phyloP scores from a whole-genome alignment of 1,140 invertebrate genomes.

The Brachionus asplanchnoidis region DNA sequence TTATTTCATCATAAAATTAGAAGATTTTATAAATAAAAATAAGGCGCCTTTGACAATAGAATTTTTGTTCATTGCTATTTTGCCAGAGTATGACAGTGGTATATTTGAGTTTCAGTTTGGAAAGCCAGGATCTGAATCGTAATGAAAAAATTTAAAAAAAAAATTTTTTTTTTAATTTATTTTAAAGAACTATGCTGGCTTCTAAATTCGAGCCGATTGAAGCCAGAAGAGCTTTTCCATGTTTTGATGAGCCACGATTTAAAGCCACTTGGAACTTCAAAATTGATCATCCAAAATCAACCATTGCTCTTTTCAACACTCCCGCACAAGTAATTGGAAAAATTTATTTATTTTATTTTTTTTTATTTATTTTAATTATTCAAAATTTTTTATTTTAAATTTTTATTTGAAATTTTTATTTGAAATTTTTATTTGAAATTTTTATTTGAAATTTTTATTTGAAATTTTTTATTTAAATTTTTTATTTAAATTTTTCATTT shows the following conservation, averaged over 20 bases:
- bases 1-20: slow-evolving; percentile 1
- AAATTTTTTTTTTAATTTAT: not conserved
- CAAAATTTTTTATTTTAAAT: no score
- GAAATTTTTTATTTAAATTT: no score
- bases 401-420: no score
- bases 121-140: slow-evolving; percentile 3
- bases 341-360: no score
- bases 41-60: not conserved
- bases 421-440: no score
- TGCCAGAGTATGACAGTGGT: slow-evolving; percentile 19
- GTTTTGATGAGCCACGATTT: slow-evolving; percentile 39
- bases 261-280: not conserved
- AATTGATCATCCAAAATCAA: slow-evolving; percentile 11
- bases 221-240: slow-evolving; percentile 29
- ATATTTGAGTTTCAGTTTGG: slow-evolving; percentile 41
- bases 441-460: no score
- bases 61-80: slow-evolving; percentile 7
- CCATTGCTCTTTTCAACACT: slow-evolving; percentile 34
- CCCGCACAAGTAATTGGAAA: not conserved
- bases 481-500: no score
- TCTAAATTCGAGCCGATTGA: slow-evolving; percentile 37
- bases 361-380: no score
- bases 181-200: slow-evolving; percentile 23
- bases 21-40: not conserved
- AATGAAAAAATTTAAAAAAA: not conserved